phyloP scores from a whole-genome alignment of 2,888 invertebrate species.

The Synanthedon myopaeformis region DNA sequence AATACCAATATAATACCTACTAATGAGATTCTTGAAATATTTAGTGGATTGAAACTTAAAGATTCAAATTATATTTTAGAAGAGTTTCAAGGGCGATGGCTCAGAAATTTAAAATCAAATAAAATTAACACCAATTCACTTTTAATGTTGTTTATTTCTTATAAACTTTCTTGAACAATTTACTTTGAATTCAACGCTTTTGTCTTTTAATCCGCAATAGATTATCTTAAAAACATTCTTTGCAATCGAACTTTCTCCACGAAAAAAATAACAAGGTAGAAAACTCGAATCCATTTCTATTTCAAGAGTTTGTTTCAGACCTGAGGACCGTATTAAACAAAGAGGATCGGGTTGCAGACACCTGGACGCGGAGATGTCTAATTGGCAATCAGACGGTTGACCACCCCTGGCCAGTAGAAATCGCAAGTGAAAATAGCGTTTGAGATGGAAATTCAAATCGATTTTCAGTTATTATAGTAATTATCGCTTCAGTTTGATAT shows the following conservation, averaged over 20 bases:
- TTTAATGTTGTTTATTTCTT: conserved; percentile 3
- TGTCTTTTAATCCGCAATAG: conserved; percentile 25
- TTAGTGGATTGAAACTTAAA: neutral
- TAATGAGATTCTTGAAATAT: too few relatives aligned
- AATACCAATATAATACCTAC: too few relatives aligned
- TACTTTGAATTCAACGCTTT: conserved; percentile 14
- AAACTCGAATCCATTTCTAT: neutral
- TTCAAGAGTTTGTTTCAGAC: conserved; percentile 19
- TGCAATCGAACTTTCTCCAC: conserved; percentile 15
- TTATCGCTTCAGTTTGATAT: too few relatives aligned
- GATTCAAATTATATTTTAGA: neutral
- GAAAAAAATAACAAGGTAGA: conserved; percentile 1
- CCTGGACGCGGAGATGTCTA: conserved; percentile 26
- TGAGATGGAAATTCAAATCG: neutral
- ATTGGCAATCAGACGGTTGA: conserved; percentile 43
- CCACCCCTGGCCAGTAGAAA: conserved; percentile 13
- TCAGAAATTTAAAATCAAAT: neutral
- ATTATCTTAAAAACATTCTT: conserved; percentile 23
- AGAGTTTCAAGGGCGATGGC: neutral
- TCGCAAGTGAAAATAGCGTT: neutral
- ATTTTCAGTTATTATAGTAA: neutral
- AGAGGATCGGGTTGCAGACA: conserved; percentile 24
- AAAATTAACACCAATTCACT: neutral
- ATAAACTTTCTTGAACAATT: conserved; percentile 11
- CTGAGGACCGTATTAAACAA: conserved; percentile 23